Evolutionary conservation across 37 sponge, comb jelly and placozoan species (phyloP), one percentile per base, ranked within the genome.

Genomic region (Spongilla lacustris): DNA sequence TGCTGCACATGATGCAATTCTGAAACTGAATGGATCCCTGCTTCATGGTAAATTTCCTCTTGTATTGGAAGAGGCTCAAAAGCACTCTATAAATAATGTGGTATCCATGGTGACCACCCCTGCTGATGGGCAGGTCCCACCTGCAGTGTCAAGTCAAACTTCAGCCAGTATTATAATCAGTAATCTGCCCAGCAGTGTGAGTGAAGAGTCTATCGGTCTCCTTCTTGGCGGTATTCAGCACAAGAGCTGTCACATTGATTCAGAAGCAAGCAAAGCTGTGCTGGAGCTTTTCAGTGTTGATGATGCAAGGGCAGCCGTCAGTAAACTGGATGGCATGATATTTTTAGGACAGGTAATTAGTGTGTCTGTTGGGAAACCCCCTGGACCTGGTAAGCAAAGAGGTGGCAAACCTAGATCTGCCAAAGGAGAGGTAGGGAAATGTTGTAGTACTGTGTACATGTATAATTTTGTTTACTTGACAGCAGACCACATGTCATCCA

Each of bases 31-130:
- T 69, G 67, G 77, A 3, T 78, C 70, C 27, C 19, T 35, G 0
- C 78, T 85, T 6, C 85, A 71, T 77, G 86, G 80, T 48, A 50
- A 33, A 58, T 58, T 58, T 58, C 58, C 58, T 58, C 4, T 58
- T 58, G 58, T 1, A 14, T 1, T 58, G 58, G 58, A 58, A 58
- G 11, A 58, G 21, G 11, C 4, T 58, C 58, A 13, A 14, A 8
- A 17, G 19, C 58, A 17, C 14, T 58, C 1, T 17, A 58, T 13
- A 58, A 58, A 58, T 17, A 58, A 41, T 9, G 41, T n/a, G n/a
- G n/a, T n/a, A n/a, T n/a, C n/a, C n/a, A n/a, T n/a, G n/a, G n/a
- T n/a, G 41, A 41, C 41, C 41, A 41, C 41, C 58, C 11, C 58
- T 13, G 14, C 58, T 58, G 21, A 17, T 58, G 58, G 58, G 19